Percentiles rank a stretch among this genome's conserved stretches.
phyloP scores from a whole-genome alignment of 1,140 invertebrate species.

The Diorhabda sublineata region DNA sequence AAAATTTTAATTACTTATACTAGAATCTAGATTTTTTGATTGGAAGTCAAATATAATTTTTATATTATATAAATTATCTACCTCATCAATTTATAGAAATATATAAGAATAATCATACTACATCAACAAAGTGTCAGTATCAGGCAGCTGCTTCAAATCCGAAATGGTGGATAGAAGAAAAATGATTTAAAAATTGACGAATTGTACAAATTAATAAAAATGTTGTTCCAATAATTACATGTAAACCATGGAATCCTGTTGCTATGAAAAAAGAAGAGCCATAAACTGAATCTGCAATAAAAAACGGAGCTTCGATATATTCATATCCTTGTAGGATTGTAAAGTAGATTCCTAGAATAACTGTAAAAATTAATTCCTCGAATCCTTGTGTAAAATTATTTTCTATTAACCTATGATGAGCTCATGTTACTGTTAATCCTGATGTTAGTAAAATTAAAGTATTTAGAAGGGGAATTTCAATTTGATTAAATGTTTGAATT shows the following conservation, averaged over 20 bases:
- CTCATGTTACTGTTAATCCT: constrained; percentile 55
- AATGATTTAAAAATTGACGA: constrained; percentile 52
- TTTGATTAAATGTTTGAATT: constrained; percentile 58
- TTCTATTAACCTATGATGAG: constrained; percentile 55
- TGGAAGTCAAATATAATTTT: no score
- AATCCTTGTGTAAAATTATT: constrained; percentile 47
- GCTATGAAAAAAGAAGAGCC: constrained; percentile 66
- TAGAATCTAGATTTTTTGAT: constrained; percentile 57
- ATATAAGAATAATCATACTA: no score
- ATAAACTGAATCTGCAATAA: constrained; percentile 59
- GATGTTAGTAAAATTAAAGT: constrained; percentile 56
- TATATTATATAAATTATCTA: no score
- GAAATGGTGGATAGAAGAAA: constrained; percentile 53
- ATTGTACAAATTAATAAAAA: constrained; percentile 57
- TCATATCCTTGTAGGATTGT: constrained; percentile 49
- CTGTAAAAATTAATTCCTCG: constrained; percentile 51
- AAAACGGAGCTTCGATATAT: constrained; percentile 52
- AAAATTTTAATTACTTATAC: constrained; percentile 51
- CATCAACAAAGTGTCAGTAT: no score
- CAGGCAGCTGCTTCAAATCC: no score
- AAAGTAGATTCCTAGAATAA: constrained; percentile 50
- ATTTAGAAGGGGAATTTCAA: constrained; percentile 61
- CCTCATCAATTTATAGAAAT: no score
- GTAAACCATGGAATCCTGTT: constrained; percentile 69
- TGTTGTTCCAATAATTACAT: constrained; percentile 66